Percentiles rank a stretch among this genome's conserved stretches.
These are phyloP conservation scores for Pangasius macronema DNA, from an alignment of 2,797 vertebrate species.

Conservation along the genomic window DNA sequence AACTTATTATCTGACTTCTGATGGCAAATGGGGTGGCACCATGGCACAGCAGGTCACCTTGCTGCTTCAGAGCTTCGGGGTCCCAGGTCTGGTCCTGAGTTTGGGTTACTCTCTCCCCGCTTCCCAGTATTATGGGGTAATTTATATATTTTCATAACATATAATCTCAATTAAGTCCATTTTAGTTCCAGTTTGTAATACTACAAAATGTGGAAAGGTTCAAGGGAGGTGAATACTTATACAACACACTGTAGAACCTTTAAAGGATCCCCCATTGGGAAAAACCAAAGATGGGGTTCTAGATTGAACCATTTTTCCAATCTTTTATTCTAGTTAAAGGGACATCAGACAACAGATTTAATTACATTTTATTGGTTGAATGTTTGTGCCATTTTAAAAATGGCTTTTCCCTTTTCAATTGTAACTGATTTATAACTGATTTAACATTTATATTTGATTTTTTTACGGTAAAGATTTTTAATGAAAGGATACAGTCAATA, in stretches of 20 bases:
- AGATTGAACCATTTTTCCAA: background rate
- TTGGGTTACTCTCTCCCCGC: background rate
- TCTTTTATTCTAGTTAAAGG: background rate
- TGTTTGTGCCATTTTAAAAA: background rate
- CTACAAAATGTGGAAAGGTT: background rate
- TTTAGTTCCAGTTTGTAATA: background rate
- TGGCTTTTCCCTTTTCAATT: background rate
- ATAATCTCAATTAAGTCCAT: background rate
- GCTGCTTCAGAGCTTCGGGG: background rate
- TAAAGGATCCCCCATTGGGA: background rate
- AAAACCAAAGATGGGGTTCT: background rate
- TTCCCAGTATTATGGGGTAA: background rate
- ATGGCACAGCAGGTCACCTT: background rate
- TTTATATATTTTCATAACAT: background rate
- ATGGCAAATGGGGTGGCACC: background rate
- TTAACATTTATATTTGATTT: background rate
- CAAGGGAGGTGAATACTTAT: background rate
- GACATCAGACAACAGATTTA: background rate
- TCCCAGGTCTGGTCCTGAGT: background rate
- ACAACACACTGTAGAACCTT: background rate
- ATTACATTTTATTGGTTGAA: background rate
- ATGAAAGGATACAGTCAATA: no score
- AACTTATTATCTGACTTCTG: background rate
- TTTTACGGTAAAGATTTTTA: no score
- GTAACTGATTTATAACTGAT: background rate